Conservation (phyloP, 2,113 vertebrate species). For the Kryptolebias marmoratus region DNA sequence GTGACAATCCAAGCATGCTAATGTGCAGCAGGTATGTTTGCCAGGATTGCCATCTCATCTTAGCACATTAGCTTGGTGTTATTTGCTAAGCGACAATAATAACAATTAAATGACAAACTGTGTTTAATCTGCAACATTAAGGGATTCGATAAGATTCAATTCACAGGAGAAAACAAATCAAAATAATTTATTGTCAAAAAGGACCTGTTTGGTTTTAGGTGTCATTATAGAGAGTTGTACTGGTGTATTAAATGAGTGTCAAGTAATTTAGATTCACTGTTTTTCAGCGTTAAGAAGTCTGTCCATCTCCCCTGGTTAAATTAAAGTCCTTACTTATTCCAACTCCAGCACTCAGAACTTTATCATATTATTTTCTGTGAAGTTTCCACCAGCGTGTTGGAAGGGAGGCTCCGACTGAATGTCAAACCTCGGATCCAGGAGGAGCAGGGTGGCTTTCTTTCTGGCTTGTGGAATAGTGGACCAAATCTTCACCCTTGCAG, state of each 20-base stretch:
- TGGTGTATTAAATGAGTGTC: neutral
- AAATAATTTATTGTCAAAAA: constrained; percentile 11
- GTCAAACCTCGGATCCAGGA: too few relatives aligned
- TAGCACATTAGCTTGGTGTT: neutral
- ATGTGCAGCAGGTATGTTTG: constrained; percentile 4
- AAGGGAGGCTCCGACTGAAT: too few relatives aligned
- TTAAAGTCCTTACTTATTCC: neutral
- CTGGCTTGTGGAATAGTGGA: too few relatives aligned
- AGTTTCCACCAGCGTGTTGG: neutral
- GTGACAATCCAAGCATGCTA: neutral
- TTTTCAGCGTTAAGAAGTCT: neutral
- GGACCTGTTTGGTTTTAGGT: neutral
- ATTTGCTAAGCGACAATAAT: constrained; percentile 3
- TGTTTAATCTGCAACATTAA: neutral
- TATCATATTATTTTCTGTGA: constrained; percentile 1
- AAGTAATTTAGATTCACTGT: neutral
- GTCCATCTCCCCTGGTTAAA: neutral
- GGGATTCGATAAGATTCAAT: constrained; percentile 1
- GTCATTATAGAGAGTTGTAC: neutral
- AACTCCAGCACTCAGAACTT: neutral
- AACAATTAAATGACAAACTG: constrained; percentile 6
- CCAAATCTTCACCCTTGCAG: too few relatives aligned
- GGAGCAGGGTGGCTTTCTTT: too few relatives aligned
- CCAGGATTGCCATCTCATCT: neutral
- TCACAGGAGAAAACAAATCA: constrained; percentile 3